Conservation (phyloP, 2,888 invertebrate genomes). For the Tachina lurida region DNA sequence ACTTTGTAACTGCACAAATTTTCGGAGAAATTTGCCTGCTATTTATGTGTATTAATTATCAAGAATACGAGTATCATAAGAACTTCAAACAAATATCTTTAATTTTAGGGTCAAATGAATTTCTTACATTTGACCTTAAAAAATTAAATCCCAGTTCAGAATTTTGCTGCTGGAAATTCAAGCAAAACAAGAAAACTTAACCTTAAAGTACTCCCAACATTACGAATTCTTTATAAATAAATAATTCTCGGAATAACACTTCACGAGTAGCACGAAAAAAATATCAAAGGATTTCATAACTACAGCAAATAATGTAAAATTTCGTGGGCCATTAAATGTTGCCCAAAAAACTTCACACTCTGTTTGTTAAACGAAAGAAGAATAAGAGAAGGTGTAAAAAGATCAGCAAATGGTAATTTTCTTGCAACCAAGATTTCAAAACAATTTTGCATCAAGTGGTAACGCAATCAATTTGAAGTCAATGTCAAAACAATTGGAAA, state of each 20-base stretch:
- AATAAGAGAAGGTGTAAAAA: slow-evolving; percentile 44
- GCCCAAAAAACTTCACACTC: slow-evolving; percentile 20
- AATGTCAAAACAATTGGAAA: slow-evolving; percentile 60
- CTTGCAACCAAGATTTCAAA: slow-evolving; percentile 12
- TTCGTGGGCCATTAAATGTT: neutral
- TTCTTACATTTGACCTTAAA: neutral
- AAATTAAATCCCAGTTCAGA: neutral
- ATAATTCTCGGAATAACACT: neutral
- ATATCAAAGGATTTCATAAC: slow-evolving; percentile 3
- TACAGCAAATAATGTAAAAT: neutral
- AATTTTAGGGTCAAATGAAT: neutral
- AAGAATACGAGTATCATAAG: neutral
- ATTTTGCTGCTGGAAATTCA: neutral
- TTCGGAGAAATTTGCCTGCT: too few relatives aligned
- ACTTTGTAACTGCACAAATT: too few relatives aligned
- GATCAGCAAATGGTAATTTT: neutral
- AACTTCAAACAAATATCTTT: neutral
- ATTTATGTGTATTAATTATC: neutral
- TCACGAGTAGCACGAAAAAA: slow-evolving; percentile 3
- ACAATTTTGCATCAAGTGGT: neutral
- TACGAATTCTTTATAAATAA: neutral
- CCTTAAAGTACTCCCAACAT: neutral
- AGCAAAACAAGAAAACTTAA: neutral
- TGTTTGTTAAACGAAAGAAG: neutral
- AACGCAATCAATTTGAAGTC: slow-evolving; percentile 47